Evolutionary conservation across 1,140 invertebrate genomes (phyloP).

Genomic region (Zaprionus taronus): DNA sequence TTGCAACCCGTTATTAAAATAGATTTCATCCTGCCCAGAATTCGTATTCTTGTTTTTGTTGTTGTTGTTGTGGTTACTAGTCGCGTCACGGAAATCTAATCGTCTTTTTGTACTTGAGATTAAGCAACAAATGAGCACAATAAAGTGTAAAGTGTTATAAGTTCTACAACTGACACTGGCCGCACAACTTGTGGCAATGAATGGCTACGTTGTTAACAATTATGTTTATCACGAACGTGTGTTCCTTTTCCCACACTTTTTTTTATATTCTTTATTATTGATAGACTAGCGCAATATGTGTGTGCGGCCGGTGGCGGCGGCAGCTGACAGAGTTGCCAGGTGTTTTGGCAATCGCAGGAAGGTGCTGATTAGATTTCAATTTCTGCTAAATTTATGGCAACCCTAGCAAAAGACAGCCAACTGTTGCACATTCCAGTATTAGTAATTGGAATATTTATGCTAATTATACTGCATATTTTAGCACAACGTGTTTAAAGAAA

Average conservation of each 20-base stretch:
- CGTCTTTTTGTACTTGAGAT: slow-evolving; percentile 57
- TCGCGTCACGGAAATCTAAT: slow-evolving; percentile 60
- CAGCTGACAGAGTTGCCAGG: slow-evolving; percentile 65
- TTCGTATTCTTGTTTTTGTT: slow-evolving; percentile 15
- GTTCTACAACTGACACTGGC: slow-evolving; percentile 33
- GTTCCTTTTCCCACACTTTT: slow-evolving; percentile 11
- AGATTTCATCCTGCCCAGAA: slow-evolving; percentile 87
- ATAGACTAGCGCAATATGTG: slow-evolving; percentile 3
- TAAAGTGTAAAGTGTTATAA: slow-evolving; percentile 49
- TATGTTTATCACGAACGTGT: slow-evolving; percentile 52
- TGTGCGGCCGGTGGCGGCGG: slow-evolving; percentile 31
- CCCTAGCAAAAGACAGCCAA: slow-evolving; percentile 25
- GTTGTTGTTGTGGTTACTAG: background rate
- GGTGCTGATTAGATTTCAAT: background rate
- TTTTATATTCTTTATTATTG: slow-evolving; percentile 34
- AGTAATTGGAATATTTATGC: slow-evolving; percentile 16
- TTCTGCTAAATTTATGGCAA: slow-evolving; percentile 10
- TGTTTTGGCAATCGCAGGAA: background rate
- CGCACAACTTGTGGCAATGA: slow-evolving; percentile 19
- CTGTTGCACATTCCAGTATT: slow-evolving; percentile 40
- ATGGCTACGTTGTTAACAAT: slow-evolving; percentile 39
- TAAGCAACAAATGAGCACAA: slow-evolving; percentile 42
- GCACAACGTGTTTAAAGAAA: background rate
- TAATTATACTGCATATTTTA: slow-evolving; percentile 25
- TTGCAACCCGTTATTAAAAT: slow-evolving; percentile 95